Evolutionary conservation across 2,888 invertebrate species (phyloP).

Genomic region (Apocheima hispidaria): DNA sequence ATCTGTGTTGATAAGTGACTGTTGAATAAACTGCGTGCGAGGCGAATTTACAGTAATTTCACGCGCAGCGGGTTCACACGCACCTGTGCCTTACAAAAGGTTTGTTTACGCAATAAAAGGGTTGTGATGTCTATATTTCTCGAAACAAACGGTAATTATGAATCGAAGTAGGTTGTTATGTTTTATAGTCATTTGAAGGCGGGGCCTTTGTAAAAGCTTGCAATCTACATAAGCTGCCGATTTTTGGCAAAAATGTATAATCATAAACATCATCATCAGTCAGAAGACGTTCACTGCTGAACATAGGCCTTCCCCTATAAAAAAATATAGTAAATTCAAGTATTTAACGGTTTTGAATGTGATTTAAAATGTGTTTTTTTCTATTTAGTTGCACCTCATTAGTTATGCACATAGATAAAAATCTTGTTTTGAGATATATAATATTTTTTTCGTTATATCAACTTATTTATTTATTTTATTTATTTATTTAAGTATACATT

Average conservation of each 20-base stretch:
- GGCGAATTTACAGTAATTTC: slow-evolving; percentile 82
- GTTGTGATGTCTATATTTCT: slow-evolving; percentile 55
- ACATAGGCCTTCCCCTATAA: too few species aligned
- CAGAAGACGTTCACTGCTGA: background rate
- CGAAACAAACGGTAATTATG: slow-evolving; percentile 31
- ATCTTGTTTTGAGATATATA: too few species aligned
- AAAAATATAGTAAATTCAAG: too few species aligned
- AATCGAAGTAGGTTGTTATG: slow-evolving; percentile 9
- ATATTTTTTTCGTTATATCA: too few species aligned
- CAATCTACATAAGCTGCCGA: background rate
- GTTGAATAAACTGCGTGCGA: slow-evolving; percentile 35
- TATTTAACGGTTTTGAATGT: too few species aligned
- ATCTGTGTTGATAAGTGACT: slow-evolving; percentile 8
- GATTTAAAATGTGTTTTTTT: too few species aligned
- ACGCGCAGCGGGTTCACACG: slow-evolving; percentile 81
- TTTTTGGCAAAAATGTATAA: background rate
- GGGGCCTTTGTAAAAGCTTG: background rate
- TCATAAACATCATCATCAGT: too few species aligned
- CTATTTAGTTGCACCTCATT: too few species aligned
- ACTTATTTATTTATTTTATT: too few species aligned
- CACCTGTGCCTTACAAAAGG: slow-evolving; percentile 67
- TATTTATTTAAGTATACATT: too few species aligned
- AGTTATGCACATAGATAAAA: too few species aligned
- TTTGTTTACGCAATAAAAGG: slow-evolving; percentile 70
- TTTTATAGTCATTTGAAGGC: background rate